Conservation (phyloP, 2,113 vertebrate species). For the Uropsilus gracilis region DNA sequence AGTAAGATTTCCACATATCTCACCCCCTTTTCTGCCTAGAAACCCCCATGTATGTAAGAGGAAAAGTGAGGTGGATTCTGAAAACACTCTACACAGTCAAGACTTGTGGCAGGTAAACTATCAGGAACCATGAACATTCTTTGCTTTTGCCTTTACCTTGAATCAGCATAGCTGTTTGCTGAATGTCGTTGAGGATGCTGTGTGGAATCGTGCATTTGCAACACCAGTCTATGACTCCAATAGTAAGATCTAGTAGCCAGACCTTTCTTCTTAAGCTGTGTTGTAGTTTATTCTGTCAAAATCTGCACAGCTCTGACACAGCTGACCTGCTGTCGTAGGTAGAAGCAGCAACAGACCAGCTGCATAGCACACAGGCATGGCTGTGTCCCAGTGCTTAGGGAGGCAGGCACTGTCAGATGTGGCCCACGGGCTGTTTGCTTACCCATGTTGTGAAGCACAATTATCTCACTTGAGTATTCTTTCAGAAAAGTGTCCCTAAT, state of each 20-base stretch:
- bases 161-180: background rate
- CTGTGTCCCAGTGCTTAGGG: background rate
- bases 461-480: background rate
- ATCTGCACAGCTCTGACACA: fast-evolving
- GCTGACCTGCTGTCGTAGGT: fast-evolving
- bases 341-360: background rate
- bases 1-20: slow-evolving; percentile 79
- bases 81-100: background rate
- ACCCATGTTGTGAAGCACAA: background rate
- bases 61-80: background rate
- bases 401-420: background rate
- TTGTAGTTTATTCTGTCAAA: background rate
- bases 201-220: too few relatives aligned
- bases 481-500: background rate
- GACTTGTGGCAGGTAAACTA: background rate
- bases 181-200: background rate
- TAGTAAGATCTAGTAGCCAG: background rate
- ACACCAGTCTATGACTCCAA: background rate
- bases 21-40: background rate
- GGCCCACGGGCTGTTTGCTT: background rate
- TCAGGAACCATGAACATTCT: background rate
- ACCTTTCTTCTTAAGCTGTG: background rate
- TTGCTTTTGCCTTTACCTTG: background rate
- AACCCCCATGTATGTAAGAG: too few relatives aligned
- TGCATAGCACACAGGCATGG: background rate